Evolutionary conservation across 1,140 invertebrate species (phyloP), one percentile per base, ranked within the genome.

Genomic region (Eubasilissa regina): DNA sequence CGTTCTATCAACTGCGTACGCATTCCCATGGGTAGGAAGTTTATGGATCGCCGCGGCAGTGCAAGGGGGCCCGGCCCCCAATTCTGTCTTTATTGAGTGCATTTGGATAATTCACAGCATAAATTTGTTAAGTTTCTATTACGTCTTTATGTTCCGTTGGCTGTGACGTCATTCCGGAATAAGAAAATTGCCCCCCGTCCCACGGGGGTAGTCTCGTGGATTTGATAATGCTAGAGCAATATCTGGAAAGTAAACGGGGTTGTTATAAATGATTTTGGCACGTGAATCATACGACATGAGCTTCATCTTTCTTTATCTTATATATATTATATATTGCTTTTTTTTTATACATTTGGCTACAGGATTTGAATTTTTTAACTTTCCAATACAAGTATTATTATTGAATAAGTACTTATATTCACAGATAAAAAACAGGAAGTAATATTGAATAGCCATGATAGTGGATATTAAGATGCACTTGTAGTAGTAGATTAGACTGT

Each of bases 121-220:
- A 80, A 80, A 76, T 80, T 80, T 76, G 79, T 80, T 80, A 80
- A 80, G 79, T 80, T 70, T 75, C 73, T 75, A 80, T 80, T 80
- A 76, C 79, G 64, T 55, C 72, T 77, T 70, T 47, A 58, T 48
- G 77, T 53, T 48, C 3, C 75, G 21, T 43, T 64, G 70, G 12
- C 64, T 25, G 70, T 77, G 80, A 78, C 75, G 75, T 74, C 75
- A 77, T 75, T n/a, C 19, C 60, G 55, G 25, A 53, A 12, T 3
- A 75, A n/a, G 55, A 66, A 72, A 79, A 75, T 64, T 74, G 15
- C 60, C 53, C 43, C 17, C 25, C 21, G 15, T 53, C 80, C 80
- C 80, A n/a, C 43, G 75, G 43, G 79, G 7, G 66, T 15, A 44
- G 75, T 81, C 19, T 21, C 53, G 19, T 51, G 68, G 56, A 81